A percentile compares a stretch with the other conserved stretches of the same genome.
phyloP scores from a whole-genome alignment of 2,113 vertebrate species.

The Rafetus swinhoei region DNA sequence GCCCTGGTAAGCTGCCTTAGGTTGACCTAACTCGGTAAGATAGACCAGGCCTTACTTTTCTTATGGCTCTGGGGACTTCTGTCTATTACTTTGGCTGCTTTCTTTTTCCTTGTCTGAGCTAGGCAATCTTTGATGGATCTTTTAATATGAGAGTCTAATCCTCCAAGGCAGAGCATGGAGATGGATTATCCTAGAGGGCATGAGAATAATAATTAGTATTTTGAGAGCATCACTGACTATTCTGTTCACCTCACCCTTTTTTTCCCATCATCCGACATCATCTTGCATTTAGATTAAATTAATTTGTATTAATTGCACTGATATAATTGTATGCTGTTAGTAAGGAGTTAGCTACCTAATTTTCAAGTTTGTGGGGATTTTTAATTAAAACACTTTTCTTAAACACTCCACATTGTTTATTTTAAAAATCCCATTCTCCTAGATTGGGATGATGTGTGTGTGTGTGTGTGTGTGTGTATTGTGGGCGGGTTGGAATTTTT shows the following conservation, averaged over 20 bases:
- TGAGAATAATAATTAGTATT: conserved; percentile 4
- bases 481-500: no score
- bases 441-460: neutral
- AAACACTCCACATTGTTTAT: neutral
- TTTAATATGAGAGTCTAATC: conserved; percentile 58
- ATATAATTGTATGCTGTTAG: conserved; percentile 18
- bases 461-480: neutral
- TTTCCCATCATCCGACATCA: conserved; percentile 12
- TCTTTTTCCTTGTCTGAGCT: conserved; percentile 23
- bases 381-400: neutral
- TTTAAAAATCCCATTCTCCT: neutral
- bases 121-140: conserved; percentile 48
- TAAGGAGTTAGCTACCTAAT: conserved; percentile 25
- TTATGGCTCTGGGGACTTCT: conserved; percentile 4
- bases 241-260: neutral
- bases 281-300: neutral
- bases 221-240: conserved; percentile 20
- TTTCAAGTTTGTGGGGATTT: neutral
- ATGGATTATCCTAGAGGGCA: conserved; percentile 59
- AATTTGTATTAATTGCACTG: neutral
- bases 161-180: conserved; percentile 36
- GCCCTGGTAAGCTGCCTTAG: no score
- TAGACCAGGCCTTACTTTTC: neutral
- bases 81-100: conserved; percentile 29
- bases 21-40: no score